These are phyloP conservation scores for Sus cebifrons DNA, from an alignment of 2,797 vertebrate species.

Conservation along the genomic window DNA sequence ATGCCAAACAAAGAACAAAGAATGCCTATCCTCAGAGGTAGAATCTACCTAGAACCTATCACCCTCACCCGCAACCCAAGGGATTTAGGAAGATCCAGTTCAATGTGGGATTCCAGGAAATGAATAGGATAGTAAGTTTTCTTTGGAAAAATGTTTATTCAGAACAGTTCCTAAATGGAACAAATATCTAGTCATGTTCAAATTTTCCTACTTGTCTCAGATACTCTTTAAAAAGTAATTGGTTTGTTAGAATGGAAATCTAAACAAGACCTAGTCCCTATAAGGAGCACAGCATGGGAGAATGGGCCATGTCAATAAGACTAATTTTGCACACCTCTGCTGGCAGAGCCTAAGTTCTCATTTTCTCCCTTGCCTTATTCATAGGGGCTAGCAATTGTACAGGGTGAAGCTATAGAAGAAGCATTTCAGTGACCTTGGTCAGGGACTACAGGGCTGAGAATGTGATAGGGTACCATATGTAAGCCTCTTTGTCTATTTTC, in stretches of 20 bases:
- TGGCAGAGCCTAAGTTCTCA: not conserved
- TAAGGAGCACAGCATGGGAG: not conserved
- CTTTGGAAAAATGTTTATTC: constrained; percentile 9
- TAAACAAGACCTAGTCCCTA: not conserved
- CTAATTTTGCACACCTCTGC: not conserved
- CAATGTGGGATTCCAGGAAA: not conserved
- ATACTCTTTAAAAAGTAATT: not conserved
- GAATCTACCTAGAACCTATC: not conserved
- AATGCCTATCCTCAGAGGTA: not conserved
- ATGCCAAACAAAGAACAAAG: not conserved
- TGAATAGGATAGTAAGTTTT: not conserved
- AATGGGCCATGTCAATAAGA: not conserved
- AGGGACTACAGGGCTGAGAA: not conserved
- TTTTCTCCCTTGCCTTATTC: not conserved
- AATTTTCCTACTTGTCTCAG: not conserved
- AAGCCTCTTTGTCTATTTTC: not conserved
- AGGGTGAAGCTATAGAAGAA: not conserved
- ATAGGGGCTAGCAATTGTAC: not conserved
- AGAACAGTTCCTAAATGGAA: not conserved
- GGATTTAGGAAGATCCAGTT: not conserved
- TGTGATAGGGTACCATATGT: not conserved
- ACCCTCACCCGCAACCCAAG: not conserved
- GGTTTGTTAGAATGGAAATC: not conserved
- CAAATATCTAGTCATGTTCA: not conserved
- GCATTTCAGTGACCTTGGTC: not conserved